These are phyloP conservation scores for Drosophila subsilvestris DNA, from an alignment of 2,888 invertebrate genomes.

Conservation along the genomic window DNA sequence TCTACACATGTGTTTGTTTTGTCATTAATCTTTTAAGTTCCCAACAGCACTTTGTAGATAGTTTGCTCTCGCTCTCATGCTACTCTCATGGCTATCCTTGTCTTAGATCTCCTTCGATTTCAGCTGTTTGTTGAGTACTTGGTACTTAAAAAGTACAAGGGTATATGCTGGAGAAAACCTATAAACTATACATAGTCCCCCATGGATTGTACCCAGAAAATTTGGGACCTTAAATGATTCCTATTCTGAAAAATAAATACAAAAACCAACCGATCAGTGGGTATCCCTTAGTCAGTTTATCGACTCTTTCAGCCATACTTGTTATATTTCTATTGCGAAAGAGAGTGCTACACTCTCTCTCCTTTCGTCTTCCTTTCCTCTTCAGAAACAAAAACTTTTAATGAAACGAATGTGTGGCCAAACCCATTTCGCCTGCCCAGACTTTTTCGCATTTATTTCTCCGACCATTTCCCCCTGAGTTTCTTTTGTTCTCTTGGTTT, in stretches of 20 bases:
- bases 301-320: background rate
- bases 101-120: background rate
- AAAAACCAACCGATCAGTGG: background rate
- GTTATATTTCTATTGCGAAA: background rate
- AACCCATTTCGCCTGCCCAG: slow-evolving; percentile 14
- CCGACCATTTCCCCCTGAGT: slow-evolving; percentile 23
- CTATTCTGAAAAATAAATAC: background rate
- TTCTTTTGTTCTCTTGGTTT: slow-evolving; percentile 32
- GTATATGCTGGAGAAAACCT: too few species aligned
- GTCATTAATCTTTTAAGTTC: slow-evolving; percentile 35
- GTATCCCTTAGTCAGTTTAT: background rate
- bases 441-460: slow-evolving; percentile 24
- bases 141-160: too few species aligned
- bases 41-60: slow-evolving; percentile 5
- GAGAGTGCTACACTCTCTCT: background rate
- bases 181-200: too few species aligned
- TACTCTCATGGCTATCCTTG: background rate
- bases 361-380: background rate
- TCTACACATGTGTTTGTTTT: background rate
- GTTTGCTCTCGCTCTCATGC: background rate
- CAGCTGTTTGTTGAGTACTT: background rate
- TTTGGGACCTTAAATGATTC: too few species aligned
- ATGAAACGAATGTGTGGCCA: slow-evolving; percentile 13
- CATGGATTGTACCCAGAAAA: too few species aligned
- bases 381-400: slow-evolving; percentile 12